Base-by-base conservation (phyloP, 2,888 invertebrate genomes). In the Tenthredo amoena region DNA sequence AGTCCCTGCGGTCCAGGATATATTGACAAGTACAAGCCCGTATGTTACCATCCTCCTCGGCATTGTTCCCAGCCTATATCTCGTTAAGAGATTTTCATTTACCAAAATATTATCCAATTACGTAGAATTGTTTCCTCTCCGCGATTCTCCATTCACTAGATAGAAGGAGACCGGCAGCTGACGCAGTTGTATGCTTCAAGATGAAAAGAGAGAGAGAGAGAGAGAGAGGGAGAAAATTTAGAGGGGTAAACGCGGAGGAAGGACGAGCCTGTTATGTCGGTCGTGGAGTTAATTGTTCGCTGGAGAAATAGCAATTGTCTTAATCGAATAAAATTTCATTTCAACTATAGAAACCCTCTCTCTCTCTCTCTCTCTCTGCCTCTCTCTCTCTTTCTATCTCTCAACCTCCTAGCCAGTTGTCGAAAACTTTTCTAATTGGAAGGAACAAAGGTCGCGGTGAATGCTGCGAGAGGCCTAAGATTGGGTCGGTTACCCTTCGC, bases 361-460 rank as follows among this genome's bases (percentile, higher is more conserved):
- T 4, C 50, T 50, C 18, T 40, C 21, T 21, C 21, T n/a, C 40
- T 21, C 62, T 21, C 21, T n/a, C 40, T 21, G 26, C 26, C 26
- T 26, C 62, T 62, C 26, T 26, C 7, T 26, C 21, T 62, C 26
- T 1, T 1, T 26, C 62, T 62, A 12, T 26, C 7, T 26, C 21
- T 62, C 26, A 2, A 9, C 62, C 62, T 62, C 43, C 76, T 43
- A 26, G n/a, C 43, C 43, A 31, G 18, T 62, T 58, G 81, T 81
- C 81, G 62, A 81, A 81, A 81, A 81, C 81, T 81, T 81, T 81
- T 81, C 81, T 81, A 81, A 81, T 81, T 81, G 81, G 81, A 81
- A 37, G 21, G 81, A 81, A 81, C 81, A 81, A 81, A 81, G 81
- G 81, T 81, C 81, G 77, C 12, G 37, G 55, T 43, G 58, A 40